Evolutionary conservation across 2,113 vertebrate species (phyloP).

Genomic region (Equus przewalskii): DNA sequence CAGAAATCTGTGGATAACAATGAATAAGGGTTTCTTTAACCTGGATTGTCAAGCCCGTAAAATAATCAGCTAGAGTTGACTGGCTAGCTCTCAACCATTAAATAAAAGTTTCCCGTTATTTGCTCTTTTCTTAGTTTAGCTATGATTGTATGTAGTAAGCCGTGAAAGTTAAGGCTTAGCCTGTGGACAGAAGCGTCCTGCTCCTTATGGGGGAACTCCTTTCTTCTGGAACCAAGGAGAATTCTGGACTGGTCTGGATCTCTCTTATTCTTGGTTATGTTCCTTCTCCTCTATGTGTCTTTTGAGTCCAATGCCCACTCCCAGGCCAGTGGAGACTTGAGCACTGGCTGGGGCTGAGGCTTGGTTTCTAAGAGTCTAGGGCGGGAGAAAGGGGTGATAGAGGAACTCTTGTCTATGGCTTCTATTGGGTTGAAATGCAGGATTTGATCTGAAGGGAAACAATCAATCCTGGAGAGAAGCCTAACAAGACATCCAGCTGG

Average conservation of each 20-base stretch:
- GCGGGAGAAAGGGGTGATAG: background rate
- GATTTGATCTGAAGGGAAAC: background rate
- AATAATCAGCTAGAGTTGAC: background rate
- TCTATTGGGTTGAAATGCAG: background rate
- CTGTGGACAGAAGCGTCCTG: background rate
- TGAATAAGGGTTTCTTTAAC: too few species aligned
- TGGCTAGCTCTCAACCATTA: background rate
- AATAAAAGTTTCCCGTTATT: background rate
- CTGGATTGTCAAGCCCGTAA: too few species aligned
- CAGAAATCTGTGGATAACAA: background rate
- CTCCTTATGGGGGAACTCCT: background rate
- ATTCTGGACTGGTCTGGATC: too few species aligned
- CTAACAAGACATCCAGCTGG: too few species aligned
- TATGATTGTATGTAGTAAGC: fast-evolving
- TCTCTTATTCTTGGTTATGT: background rate
- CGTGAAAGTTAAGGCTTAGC: background rate
- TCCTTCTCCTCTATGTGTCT: background rate
- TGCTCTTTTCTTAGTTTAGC: background rate
- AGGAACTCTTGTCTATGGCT: background rate
- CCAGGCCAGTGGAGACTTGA: background rate
- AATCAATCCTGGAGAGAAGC: background rate
- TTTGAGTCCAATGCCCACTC: background rate
- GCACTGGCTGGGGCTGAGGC: background rate
- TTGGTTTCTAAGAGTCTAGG: background rate
- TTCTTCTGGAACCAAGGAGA: background rate